phyloP scores from a whole-genome alignment of 2,888 invertebrate genomes.

The Mythimna impura region DNA sequence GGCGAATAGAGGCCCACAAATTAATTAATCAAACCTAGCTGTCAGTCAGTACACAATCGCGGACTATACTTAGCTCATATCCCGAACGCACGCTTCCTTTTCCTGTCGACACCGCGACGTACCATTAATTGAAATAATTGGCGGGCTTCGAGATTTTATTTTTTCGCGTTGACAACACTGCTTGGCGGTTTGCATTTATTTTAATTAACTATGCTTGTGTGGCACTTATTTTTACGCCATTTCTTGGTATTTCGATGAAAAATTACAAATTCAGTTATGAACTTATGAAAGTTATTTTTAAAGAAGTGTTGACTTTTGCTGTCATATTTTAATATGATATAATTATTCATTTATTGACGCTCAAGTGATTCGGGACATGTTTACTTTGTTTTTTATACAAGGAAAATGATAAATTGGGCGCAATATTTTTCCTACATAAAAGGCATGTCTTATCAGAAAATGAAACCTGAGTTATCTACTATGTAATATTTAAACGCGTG shows the following conservation, averaged over 20 bases:
- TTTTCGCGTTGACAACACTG: slow-evolving; percentile 84
- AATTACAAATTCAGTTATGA: slow-evolving; percentile 48
- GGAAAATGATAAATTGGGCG: slow-evolving; percentile 36
- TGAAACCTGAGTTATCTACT: slow-evolving; percentile 31
- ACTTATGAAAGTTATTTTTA: slow-evolving; percentile 43
- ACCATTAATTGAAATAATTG: slow-evolving; percentile 90
- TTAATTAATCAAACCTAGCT: slow-evolving; percentile 89
- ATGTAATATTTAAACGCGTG: slow-evolving; percentile 39
- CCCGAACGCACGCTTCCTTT: slow-evolving; percentile 83
- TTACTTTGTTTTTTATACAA: slow-evolving; percentile 21
- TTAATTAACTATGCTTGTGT: slow-evolving; percentile 67
- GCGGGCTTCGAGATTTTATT: slow-evolving; percentile 81
- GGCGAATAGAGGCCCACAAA: slow-evolving; percentile 82
- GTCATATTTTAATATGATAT: slow-evolving; percentile 24
- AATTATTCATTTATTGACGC: slow-evolving; percentile 27
- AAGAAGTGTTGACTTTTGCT: slow-evolving; percentile 31
- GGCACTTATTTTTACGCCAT: slow-evolving; percentile 53
- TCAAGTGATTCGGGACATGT: slow-evolving; percentile 7
- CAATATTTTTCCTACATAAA: slow-evolving; percentile 33
- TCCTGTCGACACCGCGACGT: slow-evolving; percentile 86
- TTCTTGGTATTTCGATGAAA: slow-evolving; percentile 59
- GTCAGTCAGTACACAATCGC: slow-evolving; percentile 87
- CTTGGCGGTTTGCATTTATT: slow-evolving; percentile 74
- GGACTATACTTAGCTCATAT: slow-evolving; percentile 81
- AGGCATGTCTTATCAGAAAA: slow-evolving; percentile 50